Evolutionary conservation across 2,797 vertebrate genomes (phyloP).

Genomic region (Pristis pectinata): DNA sequence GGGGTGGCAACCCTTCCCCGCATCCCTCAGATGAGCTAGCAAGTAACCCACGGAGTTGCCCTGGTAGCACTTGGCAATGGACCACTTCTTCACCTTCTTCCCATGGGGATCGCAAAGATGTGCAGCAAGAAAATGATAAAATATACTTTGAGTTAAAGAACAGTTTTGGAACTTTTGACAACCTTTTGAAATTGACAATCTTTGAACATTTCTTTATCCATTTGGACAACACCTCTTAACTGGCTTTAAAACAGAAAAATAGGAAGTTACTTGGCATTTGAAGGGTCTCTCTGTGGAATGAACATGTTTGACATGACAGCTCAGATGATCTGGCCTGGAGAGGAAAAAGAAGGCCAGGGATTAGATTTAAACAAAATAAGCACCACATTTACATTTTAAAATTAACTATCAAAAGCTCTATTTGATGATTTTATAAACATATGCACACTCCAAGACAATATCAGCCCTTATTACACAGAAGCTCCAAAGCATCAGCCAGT

Average conservation of each 20-base stretch:
- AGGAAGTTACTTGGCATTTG: constrained; percentile 94
- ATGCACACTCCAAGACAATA: background rate
- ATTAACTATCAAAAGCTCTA: background rate
- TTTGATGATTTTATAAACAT: background rate
- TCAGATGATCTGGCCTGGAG: constrained; percentile 94
- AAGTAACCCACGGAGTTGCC: background rate
- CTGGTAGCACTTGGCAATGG: background rate
- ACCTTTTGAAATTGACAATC: background rate
- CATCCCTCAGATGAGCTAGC: background rate
- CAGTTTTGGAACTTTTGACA: background rate
- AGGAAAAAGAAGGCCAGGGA: constrained; percentile 48
- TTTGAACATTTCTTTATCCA: constrained; percentile 9
- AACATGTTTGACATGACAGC: constrained; percentile 99
- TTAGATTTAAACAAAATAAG: background rate
- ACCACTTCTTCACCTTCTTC: background rate
- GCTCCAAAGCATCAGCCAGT: background rate
- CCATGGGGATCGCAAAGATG: background rate
- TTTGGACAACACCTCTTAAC: background rate
- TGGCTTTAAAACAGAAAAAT: constrained; percentile 19
- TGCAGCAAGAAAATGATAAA: background rate
- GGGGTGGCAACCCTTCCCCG: background rate
- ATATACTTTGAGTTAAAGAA: background rate
- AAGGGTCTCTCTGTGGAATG: constrained; percentile 99
- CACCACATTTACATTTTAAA: background rate
- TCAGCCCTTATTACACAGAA: background rate